A percentile compares a stretch with the other conserved stretches of the same genome.
These are phyloP conservation scores for Gymnothorax reevesii DNA, from an alignment of 2,797 vertebrate species.

Conservation along the genomic window DNA sequence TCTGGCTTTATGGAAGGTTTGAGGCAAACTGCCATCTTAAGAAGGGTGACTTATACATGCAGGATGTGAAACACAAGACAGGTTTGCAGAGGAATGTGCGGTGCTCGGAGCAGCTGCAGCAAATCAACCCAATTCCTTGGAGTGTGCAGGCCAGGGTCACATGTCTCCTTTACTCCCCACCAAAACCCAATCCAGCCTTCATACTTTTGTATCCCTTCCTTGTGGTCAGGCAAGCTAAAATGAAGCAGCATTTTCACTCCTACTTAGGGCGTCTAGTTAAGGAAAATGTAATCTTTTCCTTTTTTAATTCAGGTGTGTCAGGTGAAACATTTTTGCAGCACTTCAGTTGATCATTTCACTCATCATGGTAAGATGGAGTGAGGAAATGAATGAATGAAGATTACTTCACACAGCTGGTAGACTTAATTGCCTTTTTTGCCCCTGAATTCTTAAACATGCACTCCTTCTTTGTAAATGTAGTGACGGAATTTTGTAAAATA, in stretches of 20 bases:
- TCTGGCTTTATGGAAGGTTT: slow-evolving; percentile 17
- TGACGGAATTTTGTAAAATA: background rate
- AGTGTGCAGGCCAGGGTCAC: slow-evolving; percentile 9
- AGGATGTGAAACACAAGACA: slow-evolving; percentile 22
- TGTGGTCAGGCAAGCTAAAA: background rate
- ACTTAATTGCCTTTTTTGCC: background rate
- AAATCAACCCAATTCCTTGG: slow-evolving; percentile 19
- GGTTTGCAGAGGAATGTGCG: slow-evolving; percentile 18
- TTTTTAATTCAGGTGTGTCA: background rate
- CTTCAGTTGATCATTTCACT: background rate
- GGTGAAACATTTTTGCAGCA: background rate
- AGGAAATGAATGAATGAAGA: background rate
- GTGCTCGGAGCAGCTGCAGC: slow-evolving; percentile 23
- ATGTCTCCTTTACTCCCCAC: slow-evolving; percentile 14
- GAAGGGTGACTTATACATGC: slow-evolving; percentile 20
- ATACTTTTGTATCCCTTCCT: slow-evolving; percentile 4
- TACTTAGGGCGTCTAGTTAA: background rate
- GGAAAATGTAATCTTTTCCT: slow-evolving; percentile 3
- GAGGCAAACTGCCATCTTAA: background rate
- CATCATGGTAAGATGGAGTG: background rate
- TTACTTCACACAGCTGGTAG: background rate
- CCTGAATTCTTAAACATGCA: background rate
- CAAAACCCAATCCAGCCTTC: background rate
- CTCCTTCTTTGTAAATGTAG: background rate
- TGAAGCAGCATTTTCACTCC: background rate